Conservation (phyloP, 2,888 invertebrate genomes). For the Caenorhabditis imperialis region DNA sequence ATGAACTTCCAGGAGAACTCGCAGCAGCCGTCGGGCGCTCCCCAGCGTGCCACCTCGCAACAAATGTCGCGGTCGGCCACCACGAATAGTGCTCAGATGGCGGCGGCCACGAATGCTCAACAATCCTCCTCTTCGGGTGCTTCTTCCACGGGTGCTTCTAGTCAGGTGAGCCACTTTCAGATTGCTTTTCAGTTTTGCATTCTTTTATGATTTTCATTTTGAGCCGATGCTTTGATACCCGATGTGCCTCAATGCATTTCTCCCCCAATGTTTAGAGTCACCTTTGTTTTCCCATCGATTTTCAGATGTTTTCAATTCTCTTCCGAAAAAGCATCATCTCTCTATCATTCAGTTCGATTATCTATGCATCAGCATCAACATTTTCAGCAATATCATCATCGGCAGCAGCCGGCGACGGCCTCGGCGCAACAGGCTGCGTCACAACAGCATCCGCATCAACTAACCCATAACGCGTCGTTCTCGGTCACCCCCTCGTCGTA, state of each 20-base stretch:
- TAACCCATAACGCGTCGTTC: slow-evolving; percentile 57
- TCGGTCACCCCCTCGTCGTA: slow-evolving; percentile 60
- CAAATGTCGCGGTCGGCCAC: slow-evolving; percentile 77
- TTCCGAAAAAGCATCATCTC: slow-evolving; percentile 9
- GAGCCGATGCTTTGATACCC: too few relatives aligned
- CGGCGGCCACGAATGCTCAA: slow-evolving; percentile 1
- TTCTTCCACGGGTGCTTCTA: slow-evolving; percentile 56
- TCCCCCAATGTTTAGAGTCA: not conserved
- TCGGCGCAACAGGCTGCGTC: not conserved
- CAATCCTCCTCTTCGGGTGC: slow-evolving; percentile 36
- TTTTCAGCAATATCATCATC: slow-evolving; percentile 28
- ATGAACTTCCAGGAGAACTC: slow-evolving; percentile 45
- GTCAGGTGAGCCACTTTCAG: slow-evolving; percentile 35
- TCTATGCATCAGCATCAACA: not conserved
- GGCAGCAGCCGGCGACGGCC: slow-evolving; percentile 6
- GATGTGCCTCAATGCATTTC: too few relatives aligned
- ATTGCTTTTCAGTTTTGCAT: slow-evolving; percentile 5
- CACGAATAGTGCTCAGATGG: slow-evolving; percentile 57
- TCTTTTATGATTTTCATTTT: not conserved
- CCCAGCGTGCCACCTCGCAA: slow-evolving; percentile 47
- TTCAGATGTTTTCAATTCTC: not conserved
- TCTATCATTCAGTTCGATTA: slow-evolving; percentile 6
- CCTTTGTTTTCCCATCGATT: not conserved
- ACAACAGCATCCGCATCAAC: slow-evolving; percentile 35
- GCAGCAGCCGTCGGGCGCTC: slow-evolving; percentile 4